Evolutionary conservation across 2,888 invertebrate species (phyloP).

Genomic region (Blera fallax): DNA sequence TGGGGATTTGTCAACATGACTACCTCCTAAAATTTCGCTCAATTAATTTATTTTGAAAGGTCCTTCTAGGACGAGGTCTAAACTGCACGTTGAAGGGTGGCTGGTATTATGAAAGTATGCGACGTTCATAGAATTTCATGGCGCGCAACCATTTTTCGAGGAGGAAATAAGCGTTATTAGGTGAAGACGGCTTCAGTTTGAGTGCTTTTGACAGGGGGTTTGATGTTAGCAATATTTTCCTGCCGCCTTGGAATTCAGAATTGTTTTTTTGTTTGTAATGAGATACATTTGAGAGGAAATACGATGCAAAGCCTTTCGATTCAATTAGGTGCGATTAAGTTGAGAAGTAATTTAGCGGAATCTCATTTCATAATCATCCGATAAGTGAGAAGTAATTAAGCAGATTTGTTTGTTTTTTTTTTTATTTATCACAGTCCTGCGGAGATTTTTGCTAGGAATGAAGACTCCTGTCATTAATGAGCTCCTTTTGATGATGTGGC

Average conservation of each 20-base stretch:
- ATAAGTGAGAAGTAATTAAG: not conserved
- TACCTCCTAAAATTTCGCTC: constrained; percentile 46
- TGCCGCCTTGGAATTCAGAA: constrained; percentile 5
- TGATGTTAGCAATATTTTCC: not conserved
- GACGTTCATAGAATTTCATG: not conserved
- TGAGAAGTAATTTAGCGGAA: not conserved
- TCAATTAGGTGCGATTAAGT: constrained; percentile 6
- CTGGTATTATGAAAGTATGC: not conserved
- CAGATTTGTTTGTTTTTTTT: not conserved
- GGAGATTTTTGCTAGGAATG: too few species aligned
- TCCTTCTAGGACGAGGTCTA: not conserved
- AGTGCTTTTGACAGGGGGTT: not conserved
- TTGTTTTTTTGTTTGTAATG: not conserved
- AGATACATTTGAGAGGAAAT: not conserved
- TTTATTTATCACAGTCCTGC: too few species aligned
- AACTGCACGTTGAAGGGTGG: not conserved
- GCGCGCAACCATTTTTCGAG: not conserved
- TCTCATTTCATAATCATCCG: not conserved
- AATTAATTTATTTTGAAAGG: constrained; percentile 64
- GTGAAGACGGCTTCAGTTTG: not conserved
- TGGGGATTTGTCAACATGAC: constrained; percentile 63
- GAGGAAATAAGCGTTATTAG: constrained; percentile 1
- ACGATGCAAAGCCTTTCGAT: not conserved
- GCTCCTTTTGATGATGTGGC: too few species aligned
- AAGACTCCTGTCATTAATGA: too few species aligned